A percentile compares a stretch with the other conserved stretches of the same genome.
phyloP scores from a whole-genome alignment of 2,797 vertebrate genomes.

The Hylomyscus alleni region DNA sequence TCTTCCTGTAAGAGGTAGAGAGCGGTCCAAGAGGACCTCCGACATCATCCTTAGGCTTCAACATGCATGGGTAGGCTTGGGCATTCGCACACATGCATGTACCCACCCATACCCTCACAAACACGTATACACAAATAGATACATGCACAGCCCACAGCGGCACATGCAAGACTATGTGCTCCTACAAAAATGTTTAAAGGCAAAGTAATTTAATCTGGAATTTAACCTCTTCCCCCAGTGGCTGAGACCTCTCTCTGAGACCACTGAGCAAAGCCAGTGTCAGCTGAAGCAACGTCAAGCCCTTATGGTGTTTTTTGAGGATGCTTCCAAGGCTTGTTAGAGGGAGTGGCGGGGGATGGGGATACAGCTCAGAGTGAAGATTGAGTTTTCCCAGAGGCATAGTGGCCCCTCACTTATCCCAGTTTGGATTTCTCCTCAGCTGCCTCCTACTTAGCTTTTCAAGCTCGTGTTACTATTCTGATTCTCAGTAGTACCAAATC shows the following conservation, averaged over 20 bases:
- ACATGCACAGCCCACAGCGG: not conserved
- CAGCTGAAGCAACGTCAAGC: not conserved
- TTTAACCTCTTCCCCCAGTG: not conserved
- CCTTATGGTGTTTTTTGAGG: not conserved
- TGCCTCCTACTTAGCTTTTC: constrained; percentile 58
- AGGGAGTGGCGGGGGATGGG: not conserved
- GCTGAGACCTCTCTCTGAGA: not conserved
- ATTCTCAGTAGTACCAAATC: constrained; percentile 65
- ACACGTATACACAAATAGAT: not conserved
- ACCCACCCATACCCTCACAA: no score
- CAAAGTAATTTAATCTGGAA: constrained; percentile 6
- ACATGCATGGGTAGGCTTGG: not conserved
- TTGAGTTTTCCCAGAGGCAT: constrained; percentile 71
- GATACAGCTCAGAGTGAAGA: not conserved
- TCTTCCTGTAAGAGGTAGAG: not conserved
- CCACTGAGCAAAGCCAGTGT: not conserved
- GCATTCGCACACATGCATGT: not conserved
- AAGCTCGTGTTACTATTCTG: constrained; percentile 63
- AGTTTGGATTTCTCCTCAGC: constrained; percentile 53
- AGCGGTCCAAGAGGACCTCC: not conserved
- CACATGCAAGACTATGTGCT: not conserved
- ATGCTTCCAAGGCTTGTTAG: not conserved
- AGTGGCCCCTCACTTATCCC: constrained; percentile 62
- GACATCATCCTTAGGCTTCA: not conserved
- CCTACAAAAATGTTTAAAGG: not conserved